These are phyloP conservation scores for Spisula subtruncata DNA, from an alignment of 2,888 invertebrate genomes.

Conservation along the genomic window DNA sequence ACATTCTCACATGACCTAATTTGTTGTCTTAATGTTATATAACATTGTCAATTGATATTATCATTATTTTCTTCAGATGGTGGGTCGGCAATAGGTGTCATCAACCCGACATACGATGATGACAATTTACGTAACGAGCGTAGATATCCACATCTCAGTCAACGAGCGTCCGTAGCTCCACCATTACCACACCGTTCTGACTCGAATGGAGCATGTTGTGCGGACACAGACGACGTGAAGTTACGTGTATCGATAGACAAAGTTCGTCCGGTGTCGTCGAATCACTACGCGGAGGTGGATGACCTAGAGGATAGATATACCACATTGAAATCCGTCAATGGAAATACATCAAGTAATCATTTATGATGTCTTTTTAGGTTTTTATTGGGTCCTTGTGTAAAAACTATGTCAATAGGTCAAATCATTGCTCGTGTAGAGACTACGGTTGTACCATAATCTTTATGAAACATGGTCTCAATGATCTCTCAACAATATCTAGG, in stretches of 20 bases:
- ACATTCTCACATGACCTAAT: no score
- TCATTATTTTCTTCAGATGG: constrained; percentile 44
- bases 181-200: constrained; percentile 50
- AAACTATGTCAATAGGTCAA: no score
- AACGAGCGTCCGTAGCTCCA: constrained; percentile 13
- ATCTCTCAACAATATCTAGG: no score
- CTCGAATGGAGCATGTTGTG: constrained; percentile 35
- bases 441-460: no score
- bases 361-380: no score
- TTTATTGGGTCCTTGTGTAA: no score
- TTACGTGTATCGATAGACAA: constrained; percentile 46
- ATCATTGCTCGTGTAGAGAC: no score
- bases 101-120: constrained; percentile 62
- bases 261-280: constrained; percentile 35
- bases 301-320: constrained; percentile 63
- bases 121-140: constrained; percentile 60
- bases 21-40: no score
- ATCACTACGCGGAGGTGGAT: constrained; percentile 60
- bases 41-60: background rate
- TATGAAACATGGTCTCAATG: no score
- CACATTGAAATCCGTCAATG: constrained; percentile 51
- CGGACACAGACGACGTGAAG: constrained; percentile 55
- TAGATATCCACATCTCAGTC: constrained; percentile 62
- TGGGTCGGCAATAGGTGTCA: constrained; percentile 27
- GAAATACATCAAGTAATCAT: background rate